A percentile compares a stretch with the other conserved stretches of the same genome.
phyloP scores from a whole-genome alignment of 1,140 invertebrate genomes.

The Uloborus diversus region DNA sequence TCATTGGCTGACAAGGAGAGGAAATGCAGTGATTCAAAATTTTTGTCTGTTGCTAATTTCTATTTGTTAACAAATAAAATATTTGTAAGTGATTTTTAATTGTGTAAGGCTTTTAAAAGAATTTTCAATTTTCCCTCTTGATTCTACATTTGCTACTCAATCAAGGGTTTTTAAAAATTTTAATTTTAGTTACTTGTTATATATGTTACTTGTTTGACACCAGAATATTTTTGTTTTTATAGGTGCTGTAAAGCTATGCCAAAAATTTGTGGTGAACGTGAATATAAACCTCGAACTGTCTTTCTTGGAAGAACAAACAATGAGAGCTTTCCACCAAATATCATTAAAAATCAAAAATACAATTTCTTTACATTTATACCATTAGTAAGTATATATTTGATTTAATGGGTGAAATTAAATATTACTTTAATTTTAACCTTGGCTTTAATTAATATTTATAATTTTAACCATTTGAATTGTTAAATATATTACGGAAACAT shows the following conservation, averaged over 20 bases:
- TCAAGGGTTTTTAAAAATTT: not conserved
- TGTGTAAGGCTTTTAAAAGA: too few species aligned
- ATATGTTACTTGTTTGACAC: not conserved
- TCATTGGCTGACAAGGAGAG: too few species aligned
- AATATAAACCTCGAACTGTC: conserved; percentile 68
- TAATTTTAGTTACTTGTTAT: not conserved
- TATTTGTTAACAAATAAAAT: too few species aligned
- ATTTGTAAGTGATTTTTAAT: too few species aligned
- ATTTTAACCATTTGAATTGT: too few species aligned
- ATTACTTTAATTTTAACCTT: too few species aligned
- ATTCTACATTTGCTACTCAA: not conserved
- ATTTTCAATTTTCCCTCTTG: too few species aligned
- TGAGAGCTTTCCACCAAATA: conserved; percentile 89
- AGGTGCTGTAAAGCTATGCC: conserved; percentile 42
- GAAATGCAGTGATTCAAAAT: too few species aligned
- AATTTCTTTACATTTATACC: conserved; percentile 98
- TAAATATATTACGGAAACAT: too few species aligned
- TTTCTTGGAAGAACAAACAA: conserved; percentile 66
- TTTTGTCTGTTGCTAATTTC: too few species aligned
- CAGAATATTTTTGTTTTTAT: not conserved
- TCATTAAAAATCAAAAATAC: conserved; percentile 99
- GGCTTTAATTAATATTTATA: too few species aligned
- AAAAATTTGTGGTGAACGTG: conserved; percentile 62
- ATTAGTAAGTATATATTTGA: conserved; percentile 73
- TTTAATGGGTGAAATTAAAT: too few species aligned